Percentiles rank a stretch among this genome's conserved stretches.
Evolutionary conservation across 2,113 vertebrate genomes (phyloP).

Genomic region (Vicugna pacos): DNA sequence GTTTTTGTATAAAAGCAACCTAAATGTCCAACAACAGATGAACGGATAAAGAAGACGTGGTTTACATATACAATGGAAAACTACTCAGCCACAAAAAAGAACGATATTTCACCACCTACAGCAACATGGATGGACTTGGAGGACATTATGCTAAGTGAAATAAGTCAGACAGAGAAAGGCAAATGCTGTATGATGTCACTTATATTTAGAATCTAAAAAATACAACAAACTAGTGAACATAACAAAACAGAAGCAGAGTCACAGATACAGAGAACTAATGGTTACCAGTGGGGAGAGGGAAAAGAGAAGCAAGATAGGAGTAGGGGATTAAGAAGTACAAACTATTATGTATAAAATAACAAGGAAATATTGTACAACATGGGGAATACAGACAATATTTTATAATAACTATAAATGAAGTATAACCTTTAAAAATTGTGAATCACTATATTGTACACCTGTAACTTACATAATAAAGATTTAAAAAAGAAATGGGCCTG

Average conservation of each 20-base stretch:
- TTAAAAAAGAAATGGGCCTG: background rate
- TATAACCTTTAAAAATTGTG: background rate
- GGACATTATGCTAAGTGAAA: background rate
- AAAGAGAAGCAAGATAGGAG: background rate
- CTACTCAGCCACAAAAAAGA: background rate
- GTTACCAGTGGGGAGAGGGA: background rate
- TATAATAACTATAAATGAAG: background rate
- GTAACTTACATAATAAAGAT: background rate
- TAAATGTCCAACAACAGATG: too few relatives aligned
- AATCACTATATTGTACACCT: background rate
- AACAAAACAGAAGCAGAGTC: background rate
- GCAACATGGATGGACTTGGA: background rate
- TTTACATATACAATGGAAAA: background rate
- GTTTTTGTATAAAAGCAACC: background rate
- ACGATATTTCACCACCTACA: background rate
- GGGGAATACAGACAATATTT: background rate
- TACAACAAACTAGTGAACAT: background rate
- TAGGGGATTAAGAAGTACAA: background rate
- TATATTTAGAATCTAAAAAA: background rate
- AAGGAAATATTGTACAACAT: background rate
- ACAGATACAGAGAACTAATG: background rate
- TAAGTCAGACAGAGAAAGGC: background rate
- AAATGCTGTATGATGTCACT: background rate
- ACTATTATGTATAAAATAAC: background rate
- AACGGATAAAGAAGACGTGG: too few relatives aligned